Conservation (phyloP, 2,113 vertebrate species). For the Sterrhoptilus dennistouni region DNA sequence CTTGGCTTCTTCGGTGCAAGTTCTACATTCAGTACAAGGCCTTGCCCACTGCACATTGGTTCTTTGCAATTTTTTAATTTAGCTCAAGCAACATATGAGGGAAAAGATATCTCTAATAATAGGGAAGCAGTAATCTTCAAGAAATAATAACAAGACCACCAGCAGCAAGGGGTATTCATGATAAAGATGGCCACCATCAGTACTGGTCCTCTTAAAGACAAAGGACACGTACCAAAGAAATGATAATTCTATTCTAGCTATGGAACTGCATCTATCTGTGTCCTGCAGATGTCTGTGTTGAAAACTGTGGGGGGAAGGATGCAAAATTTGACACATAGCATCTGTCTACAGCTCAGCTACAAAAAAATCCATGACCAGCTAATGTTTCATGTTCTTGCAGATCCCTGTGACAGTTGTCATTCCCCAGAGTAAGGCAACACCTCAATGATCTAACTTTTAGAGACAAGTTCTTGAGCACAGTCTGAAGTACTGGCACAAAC, state of each 20-base stretch:
- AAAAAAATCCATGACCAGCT: neutral
- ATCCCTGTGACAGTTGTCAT: neutral
- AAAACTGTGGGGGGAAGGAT: neutral
- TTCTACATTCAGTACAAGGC: neutral
- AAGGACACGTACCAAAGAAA: neutral
- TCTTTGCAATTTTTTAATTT: neutral
- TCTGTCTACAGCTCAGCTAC: neutral
- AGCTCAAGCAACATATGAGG: neutral
- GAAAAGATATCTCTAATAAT: neutral
- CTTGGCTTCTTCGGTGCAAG: neutral
- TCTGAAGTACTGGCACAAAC: neutral
- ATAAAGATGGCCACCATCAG: neutral
- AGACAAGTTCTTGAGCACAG: neutral
- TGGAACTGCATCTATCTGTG: neutral
- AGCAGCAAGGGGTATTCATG: neutral
- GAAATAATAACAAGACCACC: neutral
- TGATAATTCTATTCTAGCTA: neutral
- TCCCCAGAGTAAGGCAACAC: neutral
- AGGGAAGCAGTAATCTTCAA: neutral
- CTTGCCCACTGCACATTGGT: neutral
- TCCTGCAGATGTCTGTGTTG: neutral
- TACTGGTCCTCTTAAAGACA: neutral
- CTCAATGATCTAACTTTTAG: neutral
- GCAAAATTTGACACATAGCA: neutral
- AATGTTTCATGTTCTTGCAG: neutral